A percentile compares a stretch with the other conserved stretches of the same genome.
Conservation (phyloP, 53 echinoderm and acorn worm genomes). For the Crossaster papposus region DNA sequence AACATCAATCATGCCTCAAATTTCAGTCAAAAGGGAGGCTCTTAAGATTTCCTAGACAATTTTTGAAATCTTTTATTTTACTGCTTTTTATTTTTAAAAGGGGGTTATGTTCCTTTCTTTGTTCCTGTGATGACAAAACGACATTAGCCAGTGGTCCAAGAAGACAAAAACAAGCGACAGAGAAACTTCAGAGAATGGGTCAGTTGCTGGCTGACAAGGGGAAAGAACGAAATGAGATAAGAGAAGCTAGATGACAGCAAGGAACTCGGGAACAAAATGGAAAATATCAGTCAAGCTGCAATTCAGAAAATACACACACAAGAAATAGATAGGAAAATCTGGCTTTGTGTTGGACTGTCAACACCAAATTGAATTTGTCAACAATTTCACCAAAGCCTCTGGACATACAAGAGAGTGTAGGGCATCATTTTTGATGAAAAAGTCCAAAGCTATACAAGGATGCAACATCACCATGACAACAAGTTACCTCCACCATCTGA, state of each 20-base stretch:
- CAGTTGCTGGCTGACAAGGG: conserved; percentile 10
- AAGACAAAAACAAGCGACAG: conserved; percentile 33
- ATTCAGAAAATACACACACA: neutral
- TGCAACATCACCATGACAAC: neutral
- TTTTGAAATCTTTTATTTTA: neutral
- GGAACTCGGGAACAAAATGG: conserved; percentile 11
- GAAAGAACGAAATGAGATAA: neutral
- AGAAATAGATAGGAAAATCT: neutral
- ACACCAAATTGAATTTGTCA: too few species aligned
- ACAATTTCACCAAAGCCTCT: too few species aligned
- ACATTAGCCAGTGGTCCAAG: neutral
- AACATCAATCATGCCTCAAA: neutral
- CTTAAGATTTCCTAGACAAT: neutral
- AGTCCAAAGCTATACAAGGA: neutral
- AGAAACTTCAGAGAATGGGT: conserved; percentile 25
- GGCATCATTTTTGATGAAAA: neutral
- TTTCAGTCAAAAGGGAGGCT: neutral
- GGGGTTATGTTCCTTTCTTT: conserved; percentile 52
- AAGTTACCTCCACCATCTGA: conserved; percentile 92
- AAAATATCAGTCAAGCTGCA: conserved; percentile 5
- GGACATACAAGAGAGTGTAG: neutral
- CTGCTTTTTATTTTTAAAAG: neutral
- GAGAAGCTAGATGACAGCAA: neutral
- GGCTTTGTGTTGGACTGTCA: too few species aligned
- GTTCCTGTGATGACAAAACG: conserved; percentile 37